A percentile compares a stretch with the other conserved stretches of the same genome.
These are phyloP conservation scores for Synergus itoensis DNA, from an alignment of 2,888 invertebrate genomes.

Conservation along the genomic window DNA sequence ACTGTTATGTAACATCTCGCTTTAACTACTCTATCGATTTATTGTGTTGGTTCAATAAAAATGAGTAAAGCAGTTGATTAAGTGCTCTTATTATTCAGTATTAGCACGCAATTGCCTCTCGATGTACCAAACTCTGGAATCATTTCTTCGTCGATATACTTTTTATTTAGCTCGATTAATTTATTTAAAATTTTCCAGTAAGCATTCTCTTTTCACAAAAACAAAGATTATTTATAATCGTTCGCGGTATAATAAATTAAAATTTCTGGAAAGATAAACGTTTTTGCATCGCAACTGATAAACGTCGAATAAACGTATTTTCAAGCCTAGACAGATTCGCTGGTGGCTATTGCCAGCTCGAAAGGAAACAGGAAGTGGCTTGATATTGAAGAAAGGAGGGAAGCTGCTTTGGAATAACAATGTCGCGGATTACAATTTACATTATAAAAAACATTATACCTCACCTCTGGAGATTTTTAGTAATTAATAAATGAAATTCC, in stretches of 20 bases:
- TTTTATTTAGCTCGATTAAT: too few species aligned
- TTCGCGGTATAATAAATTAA: background rate
- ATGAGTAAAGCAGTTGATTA: background rate
- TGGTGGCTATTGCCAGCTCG: background rate
- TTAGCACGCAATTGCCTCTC: too few species aligned
- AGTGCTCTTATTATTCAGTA: background rate
- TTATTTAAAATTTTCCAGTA: too few species aligned
- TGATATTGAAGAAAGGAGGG: conserved; percentile 12
- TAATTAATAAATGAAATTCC: background rate
- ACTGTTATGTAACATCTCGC: conserved; percentile 14
- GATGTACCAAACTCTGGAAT: too few species aligned
- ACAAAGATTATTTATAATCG: background rate
- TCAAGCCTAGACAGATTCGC: background rate
- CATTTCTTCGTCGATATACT: too few species aligned
- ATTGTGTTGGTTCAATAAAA: background rate
- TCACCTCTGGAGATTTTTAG: background rate
- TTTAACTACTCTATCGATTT: conserved; percentile 19
- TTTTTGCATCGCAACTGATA: background rate
- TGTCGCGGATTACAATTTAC: conserved; percentile 9
- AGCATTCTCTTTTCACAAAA: background rate
- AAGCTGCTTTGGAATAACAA: conserved; percentile 6
- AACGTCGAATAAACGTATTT: background rate
- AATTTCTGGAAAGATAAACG: background rate
- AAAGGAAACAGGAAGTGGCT: conserved; percentile 37
- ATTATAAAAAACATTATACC: background rate